A percentile compares a stretch with the other conserved stretches of the same genome.
Evolutionary conservation across 1,140 invertebrate species (phyloP).

Genomic region (Arion vulgaris): DNA sequence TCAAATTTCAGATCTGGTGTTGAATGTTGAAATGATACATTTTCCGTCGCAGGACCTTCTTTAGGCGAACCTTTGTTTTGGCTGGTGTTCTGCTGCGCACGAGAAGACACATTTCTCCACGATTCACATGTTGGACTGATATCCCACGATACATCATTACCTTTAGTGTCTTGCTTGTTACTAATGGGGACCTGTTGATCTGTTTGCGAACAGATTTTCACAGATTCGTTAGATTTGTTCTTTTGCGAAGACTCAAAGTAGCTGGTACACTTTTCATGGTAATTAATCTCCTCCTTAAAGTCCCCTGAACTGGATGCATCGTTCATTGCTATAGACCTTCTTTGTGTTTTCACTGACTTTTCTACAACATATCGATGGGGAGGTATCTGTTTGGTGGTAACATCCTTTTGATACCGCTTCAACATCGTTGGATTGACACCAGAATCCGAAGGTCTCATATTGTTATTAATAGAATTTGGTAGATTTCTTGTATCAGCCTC

Average conservation of each 20-base stretch:
- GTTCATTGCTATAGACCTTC: not conserved
- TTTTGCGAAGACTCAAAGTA: not conserved
- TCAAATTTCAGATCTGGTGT: not conserved
- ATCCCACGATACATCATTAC: not conserved
- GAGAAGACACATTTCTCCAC: not conserved
- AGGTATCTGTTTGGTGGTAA: too few relatives aligned
- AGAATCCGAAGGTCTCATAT: not conserved
- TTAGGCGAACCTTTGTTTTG: not conserved
- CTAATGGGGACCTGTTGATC: too few relatives aligned
- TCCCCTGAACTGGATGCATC: not conserved
- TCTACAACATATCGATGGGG: not conserved
- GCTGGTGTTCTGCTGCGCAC: not conserved
- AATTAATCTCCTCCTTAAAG: not conserved
- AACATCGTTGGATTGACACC: not conserved
- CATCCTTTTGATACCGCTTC: too few relatives aligned
- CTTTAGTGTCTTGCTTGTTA: too few relatives aligned
- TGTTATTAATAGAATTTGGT: not conserved
- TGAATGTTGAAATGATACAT: not conserved
- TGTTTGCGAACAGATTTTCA: not conserved
- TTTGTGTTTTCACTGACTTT: not conserved
- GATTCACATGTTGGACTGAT: not conserved
- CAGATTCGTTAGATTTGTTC: not conserved
- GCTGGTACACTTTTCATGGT: not conserved
- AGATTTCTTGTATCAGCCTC: too few relatives aligned
- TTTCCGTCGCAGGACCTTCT: not conserved